These are phyloP conservation scores for Ophioninae sp. DNA, from an alignment of 2,888 invertebrate species.

Conservation along the genomic window DNA sequence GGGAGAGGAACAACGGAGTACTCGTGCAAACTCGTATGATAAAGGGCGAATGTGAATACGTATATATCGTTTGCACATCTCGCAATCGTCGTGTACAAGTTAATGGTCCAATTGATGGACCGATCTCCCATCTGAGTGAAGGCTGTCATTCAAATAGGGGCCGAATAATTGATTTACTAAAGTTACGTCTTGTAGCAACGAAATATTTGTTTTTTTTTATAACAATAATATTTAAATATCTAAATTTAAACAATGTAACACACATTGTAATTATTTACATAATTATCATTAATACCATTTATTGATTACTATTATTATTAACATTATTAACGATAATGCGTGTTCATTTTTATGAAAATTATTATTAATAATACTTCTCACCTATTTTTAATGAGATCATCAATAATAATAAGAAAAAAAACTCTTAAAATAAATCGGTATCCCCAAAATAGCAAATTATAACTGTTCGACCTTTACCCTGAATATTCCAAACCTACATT, in stretches of 20 bases:
- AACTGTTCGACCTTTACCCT: no score
- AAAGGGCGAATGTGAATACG: slow-evolving; percentile 17
- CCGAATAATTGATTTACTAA: slow-evolving; percentile 36
- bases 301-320: neutral
- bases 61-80: slow-evolving; percentile 31
- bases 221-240: neutral
- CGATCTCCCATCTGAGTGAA: slow-evolving; percentile 10
- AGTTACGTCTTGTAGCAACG: neutral
- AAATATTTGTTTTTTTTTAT: neutral
- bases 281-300: neutral
- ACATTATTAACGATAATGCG: no score
- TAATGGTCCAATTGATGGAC: slow-evolving; percentile 50
- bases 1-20: slow-evolving; percentile 14
- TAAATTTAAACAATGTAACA: neutral
- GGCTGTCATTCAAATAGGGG: slow-evolving; percentile 34
- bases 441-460: no score
- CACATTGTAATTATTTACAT: neutral
- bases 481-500: no score
- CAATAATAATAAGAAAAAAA: no score
- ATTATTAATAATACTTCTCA: neutral
- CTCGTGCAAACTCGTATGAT: slow-evolving; percentile 29
- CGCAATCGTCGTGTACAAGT: slow-evolving; percentile 43
- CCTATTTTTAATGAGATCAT: neutral
- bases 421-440: no score
- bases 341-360: neutral